These are phyloP conservation scores for Saccostrea echinata DNA, from an alignment of 1,140 invertebrate genomes.

Conservation along the genomic window DNA sequence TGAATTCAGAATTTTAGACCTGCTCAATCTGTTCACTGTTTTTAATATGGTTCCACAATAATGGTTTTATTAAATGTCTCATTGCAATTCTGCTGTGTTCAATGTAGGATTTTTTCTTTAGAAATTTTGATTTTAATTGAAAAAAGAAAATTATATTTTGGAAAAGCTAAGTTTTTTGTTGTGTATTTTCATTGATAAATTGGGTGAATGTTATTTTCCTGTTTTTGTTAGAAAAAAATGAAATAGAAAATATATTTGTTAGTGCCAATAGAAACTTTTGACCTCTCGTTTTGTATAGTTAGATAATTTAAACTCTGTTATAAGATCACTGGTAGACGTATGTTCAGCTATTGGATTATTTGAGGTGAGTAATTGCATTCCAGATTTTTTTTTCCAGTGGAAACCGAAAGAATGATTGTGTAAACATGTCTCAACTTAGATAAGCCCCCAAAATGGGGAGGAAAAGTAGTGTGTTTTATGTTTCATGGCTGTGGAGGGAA, in stretches of 20 bases:
- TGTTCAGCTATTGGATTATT: constrained; percentile 15
- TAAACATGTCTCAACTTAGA: constrained; percentile 27
- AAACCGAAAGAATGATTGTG: constrained; percentile 24
- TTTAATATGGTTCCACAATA: neutral
- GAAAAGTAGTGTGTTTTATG: neutral
- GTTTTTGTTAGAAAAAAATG: neutral
- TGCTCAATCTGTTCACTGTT: neutral
- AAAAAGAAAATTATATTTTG: neutral
- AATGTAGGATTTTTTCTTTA: neutral
- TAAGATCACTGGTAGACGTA: neutral
- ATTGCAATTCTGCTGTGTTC: neutral
- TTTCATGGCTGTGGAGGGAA: constrained; percentile 22
- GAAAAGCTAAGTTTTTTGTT: neutral
- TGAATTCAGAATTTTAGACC: neutral
- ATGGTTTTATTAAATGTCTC: neutral
- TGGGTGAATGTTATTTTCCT: neutral
- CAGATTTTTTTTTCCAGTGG: constrained; percentile 4
- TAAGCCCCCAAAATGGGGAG: neutral
- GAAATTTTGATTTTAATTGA: neutral
- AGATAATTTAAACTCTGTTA: constrained; percentile 31
- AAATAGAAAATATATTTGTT: constrained; percentile 1
- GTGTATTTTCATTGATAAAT: neutral
- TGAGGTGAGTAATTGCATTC: constrained; percentile 34
- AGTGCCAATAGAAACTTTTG: constrained; percentile 12
- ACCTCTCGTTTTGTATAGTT: constrained; percentile 32